phyloP scores from a whole-genome alignment of 1,140 invertebrate species.

The Drosophila persimilis region DNA sequence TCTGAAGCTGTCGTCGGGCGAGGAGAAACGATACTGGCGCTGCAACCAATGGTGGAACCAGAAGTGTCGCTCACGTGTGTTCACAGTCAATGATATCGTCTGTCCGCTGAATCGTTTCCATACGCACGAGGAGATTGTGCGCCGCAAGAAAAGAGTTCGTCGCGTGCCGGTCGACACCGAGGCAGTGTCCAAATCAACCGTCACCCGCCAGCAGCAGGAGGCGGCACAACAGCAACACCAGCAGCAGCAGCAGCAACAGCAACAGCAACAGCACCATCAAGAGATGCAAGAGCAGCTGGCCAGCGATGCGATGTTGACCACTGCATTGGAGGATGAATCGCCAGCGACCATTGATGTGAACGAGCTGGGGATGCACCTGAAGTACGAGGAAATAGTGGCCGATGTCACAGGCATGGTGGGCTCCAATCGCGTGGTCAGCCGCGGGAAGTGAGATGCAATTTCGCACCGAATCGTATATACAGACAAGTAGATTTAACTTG shows the following conservation, averaged over 20 bases:
- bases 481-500: constrained; percentile 20
- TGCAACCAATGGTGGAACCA: constrained; percentile 83
- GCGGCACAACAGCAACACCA: constrained; percentile 23
- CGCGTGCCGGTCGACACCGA: constrained; percentile 49
- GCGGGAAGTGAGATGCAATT: constrained; percentile 46
- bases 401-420: constrained; percentile 72
- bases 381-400: constrained; percentile 80
- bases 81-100: constrained; percentile 78
- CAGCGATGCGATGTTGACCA: constrained; percentile 64
- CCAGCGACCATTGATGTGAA: constrained; percentile 69
- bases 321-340: constrained; percentile 53
- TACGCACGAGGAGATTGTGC: constrained; percentile 82
- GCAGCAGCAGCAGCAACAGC: constrained; percentile 38
- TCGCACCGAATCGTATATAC: background rate
- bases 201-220: constrained; percentile 26
- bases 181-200: constrained; percentile 16
- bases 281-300: constrained; percentile 41
- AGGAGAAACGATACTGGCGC: constrained; percentile 81
- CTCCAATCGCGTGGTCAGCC: constrained; percentile 42
- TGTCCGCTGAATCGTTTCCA: constrained; percentile 78
- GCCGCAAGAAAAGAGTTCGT: constrained; percentile 75
- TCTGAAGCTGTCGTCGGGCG: constrained; percentile 71
- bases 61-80: constrained; percentile 80
- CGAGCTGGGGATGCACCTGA: constrained; percentile 77
- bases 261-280: constrained; percentile 41